Conservation (phyloP, 1,140 invertebrate genomes). For the Rhyzopertha dominica region DNA sequence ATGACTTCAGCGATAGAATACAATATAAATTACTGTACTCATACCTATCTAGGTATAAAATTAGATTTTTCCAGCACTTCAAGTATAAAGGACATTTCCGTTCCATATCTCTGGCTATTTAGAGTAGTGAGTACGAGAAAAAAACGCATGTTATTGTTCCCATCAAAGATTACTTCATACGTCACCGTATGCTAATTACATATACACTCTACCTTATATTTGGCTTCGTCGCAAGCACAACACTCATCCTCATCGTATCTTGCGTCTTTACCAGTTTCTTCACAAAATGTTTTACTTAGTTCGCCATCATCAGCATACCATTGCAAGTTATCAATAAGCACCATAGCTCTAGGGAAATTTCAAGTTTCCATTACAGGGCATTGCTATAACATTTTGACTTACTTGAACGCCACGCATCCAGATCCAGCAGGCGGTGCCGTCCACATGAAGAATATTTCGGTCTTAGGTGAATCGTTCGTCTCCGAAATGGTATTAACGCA, state of each 20-base stretch:
- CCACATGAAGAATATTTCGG: slow-evolving; percentile 88
- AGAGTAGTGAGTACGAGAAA: too few relatives aligned
- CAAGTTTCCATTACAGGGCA: slow-evolving; percentile 3
- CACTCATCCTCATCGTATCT: slow-evolving; percentile 57
- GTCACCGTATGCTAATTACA: too few relatives aligned
- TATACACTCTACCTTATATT: slow-evolving; percentile 84
- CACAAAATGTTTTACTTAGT: slow-evolving; percentile 77
- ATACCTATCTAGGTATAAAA: too few relatives aligned
- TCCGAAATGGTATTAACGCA: slow-evolving; percentile 84
- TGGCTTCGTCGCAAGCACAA: slow-evolving; percentile 88
- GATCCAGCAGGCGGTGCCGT: slow-evolving; percentile 75
- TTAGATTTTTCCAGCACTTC: too few relatives aligned
- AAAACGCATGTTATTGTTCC: too few relatives aligned
- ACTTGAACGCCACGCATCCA: slow-evolving; percentile 80
- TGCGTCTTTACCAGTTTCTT: slow-evolving; percentile 57
- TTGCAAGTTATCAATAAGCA: slow-evolving; percentile 71
- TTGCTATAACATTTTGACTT: slow-evolving; percentile 27
- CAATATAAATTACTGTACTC: too few relatives aligned
- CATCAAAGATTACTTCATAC: too few relatives aligned
- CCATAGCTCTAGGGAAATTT: slow-evolving; percentile 61
- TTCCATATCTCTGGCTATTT: too few relatives aligned
- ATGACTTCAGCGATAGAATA: too few relatives aligned
- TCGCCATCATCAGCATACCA: slow-evolving; percentile 91
- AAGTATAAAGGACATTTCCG: too few relatives aligned
- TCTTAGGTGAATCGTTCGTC: slow-evolving; percentile 70